phyloP scores from a whole-genome alignment of 2,888 invertebrate species.

The Platerodrilus igneus region DNA sequence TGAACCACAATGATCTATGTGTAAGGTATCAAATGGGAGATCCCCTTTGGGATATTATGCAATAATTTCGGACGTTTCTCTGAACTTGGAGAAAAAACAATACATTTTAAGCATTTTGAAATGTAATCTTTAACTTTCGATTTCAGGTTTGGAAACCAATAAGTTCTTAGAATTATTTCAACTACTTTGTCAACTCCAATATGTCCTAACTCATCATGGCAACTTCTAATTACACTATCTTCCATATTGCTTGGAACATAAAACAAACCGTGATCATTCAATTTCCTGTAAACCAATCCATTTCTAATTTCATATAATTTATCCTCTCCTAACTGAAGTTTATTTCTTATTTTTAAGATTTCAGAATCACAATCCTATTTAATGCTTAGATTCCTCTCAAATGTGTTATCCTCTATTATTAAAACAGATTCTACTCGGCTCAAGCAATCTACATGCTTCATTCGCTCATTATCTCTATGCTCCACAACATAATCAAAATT shows the following conservation, averaged over 20 bases:
- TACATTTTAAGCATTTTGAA: slow-evolving; percentile 14
- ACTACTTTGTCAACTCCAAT: slow-evolving; percentile 15
- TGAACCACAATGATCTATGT: slow-evolving; percentile 9
- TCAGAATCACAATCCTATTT: slow-evolving; percentile 10
- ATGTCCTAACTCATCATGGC: slow-evolving; percentile 22
- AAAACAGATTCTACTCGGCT: slow-evolving; percentile 5
- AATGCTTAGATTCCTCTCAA: slow-evolving; percentile 13
- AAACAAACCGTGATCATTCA: slow-evolving; percentile 10
- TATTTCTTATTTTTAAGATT: slow-evolving; percentile 10
- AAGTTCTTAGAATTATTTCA: slow-evolving; percentile 6
- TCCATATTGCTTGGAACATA: slow-evolving; percentile 17
- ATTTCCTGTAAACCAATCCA: slow-evolving; percentile 28
- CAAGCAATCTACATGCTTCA: slow-evolving; percentile 26
- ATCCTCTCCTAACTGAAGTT: slow-evolving; percentile 9
- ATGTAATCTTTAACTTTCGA: slow-evolving; percentile 16
- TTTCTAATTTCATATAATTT: slow-evolving; percentile 24
- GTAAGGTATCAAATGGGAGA: slow-evolving; percentile 8
- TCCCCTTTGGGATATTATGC: slow-evolving; percentile 8
- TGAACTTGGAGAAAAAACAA: background rate
- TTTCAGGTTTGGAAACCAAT: slow-evolving; percentile 18
- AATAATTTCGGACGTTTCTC: slow-evolving; percentile 1
- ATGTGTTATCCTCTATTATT: slow-evolving; percentile 17
- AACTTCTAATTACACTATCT: slow-evolving; percentile 13
- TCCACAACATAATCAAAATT: slow-evolving; percentile 15
- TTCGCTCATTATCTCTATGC: slow-evolving; percentile 6